These are phyloP conservation scores for Aegotheles bennettii DNA, from an alignment of 2,113 vertebrate genomes.

Conservation along the genomic window DNA sequence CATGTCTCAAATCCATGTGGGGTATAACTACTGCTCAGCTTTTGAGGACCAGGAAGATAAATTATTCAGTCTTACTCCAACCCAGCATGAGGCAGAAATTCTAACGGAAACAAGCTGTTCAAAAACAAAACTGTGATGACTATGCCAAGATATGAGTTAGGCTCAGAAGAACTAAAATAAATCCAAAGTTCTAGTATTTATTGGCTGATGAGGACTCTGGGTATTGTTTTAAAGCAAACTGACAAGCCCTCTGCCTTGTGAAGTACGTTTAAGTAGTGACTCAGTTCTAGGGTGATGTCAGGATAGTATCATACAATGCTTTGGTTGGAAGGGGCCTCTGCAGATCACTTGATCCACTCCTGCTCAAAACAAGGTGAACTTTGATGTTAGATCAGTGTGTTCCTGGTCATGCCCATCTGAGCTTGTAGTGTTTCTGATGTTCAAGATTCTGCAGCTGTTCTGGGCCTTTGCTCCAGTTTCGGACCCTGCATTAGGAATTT, in stretches of 20 bases:
- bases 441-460: neutral
- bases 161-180: conserved; percentile 11
- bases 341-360: neutral
- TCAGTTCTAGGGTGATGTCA: neutral
- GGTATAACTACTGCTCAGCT: conserved; percentile 39
- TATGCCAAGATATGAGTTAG: conserved; percentile 30
- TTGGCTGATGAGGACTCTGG: neutral
- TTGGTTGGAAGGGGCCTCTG: neutral
- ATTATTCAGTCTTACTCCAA: conserved; percentile 42
- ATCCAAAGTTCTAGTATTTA: neutral
- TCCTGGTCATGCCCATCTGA: neutral
- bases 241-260: neutral
- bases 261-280: neutral
- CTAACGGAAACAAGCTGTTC: conserved; percentile 54
- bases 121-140: conserved; percentile 46
- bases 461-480: neutral
- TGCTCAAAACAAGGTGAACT: neutral
- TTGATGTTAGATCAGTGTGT: neutral
- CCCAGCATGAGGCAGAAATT: conserved; percentile 46
- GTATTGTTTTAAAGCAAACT: neutral
- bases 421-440: neutral
- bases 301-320: neutral
- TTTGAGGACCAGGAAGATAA: conserved; percentile 60
- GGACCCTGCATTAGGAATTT: neutral
- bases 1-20: conserved; percentile 43